A percentile compares a stretch with the other conserved stretches of the same genome.
Evolutionary conservation across 2,888 invertebrate species (phyloP).

Genomic region (Drosophila meridiana): DNA sequence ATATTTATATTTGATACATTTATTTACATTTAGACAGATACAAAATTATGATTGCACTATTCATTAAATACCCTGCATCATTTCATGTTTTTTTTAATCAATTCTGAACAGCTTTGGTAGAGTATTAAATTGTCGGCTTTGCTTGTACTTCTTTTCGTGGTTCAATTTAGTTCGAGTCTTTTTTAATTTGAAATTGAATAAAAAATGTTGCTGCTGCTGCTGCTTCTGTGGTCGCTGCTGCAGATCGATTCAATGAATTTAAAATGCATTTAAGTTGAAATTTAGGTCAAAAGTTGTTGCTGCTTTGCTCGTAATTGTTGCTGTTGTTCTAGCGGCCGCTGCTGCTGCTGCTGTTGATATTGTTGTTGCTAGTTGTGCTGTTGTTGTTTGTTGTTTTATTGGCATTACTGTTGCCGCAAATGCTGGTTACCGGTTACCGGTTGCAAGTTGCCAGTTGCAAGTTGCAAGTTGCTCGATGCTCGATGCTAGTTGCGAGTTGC

Average conservation of each 20-base stretch:
- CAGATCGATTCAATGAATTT: constrained; percentile 79
- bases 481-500: constrained; percentile 32
- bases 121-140: constrained; percentile 21
- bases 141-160: constrained; percentile 1
- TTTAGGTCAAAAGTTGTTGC: constrained; percentile 73
- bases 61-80: too few species aligned
- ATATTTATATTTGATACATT: too few species aligned
- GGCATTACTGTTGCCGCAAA: constrained; percentile 49
- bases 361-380: constrained; percentile 23
- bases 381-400: constrained; percentile 51
- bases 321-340: constrained; percentile 41
- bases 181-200: constrained; percentile 71
- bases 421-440: constrained; percentile 49
- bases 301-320: constrained; percentile 44
- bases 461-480: constrained; percentile 32
- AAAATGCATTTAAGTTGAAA: constrained; percentile 78
- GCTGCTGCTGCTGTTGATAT: constrained; percentile 30
- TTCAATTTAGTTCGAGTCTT: constrained; percentile 22
- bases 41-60: too few species aligned
- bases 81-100: neutral
- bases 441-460: constrained; percentile 53
- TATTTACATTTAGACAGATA: too few species aligned
- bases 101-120: constrained; percentile 2
- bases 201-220: constrained; percentile 38
- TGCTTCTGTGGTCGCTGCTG: constrained; percentile 47